Evolutionary conservation across 2,113 vertebrate genomes (phyloP), one percentile per base, ranked within the genome.

Genomic region (Colius striatus): DNA sequence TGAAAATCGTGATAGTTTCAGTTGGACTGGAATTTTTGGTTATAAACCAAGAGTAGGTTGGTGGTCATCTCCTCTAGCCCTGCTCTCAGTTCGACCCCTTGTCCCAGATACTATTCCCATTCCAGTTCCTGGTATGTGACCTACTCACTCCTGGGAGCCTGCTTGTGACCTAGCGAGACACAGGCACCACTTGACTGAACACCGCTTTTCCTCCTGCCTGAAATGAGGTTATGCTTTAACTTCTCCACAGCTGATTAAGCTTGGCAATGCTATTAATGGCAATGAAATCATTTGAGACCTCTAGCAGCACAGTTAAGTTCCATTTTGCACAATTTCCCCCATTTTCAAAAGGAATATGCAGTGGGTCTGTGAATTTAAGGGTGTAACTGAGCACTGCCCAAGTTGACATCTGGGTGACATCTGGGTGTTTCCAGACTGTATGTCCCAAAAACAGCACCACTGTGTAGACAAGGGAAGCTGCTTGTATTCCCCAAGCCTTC

Each of bases 181-280:
- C 47, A 3, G 7, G 47, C 23, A 65, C 30, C 77, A 19, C 47
- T 45, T 0, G 0, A 4, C 50, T 55, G 65, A 92, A 17, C 26
- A 11, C 20, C 0, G 0, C 34, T 60, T 34, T 70, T 79, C 79
- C 70, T 81, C 71, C 47, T 5, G 15, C 63, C 45, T 45, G 57
- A 86, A 87, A 92, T 71, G 73, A 89, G 81, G 41, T 16, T 75
- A 36, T 58, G 55, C 89, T 89, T 87, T 83, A 80, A 62, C 72
- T 84, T 87, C 48, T 93, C 75, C 80, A 92, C 72, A 67, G 73
- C 48, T 83, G 65, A 81, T 95, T 96, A 83, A 93, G 61, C 68
- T 89, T 84, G 68, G 74, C 82, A 88, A 41, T 45, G 74, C 60
- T 84, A 50, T 68, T 84, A 90, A 92, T 58, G 32, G 68, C 76